Evolutionary conservation across 2,113 vertebrate species (phyloP).

Genomic region (Oreochromis tanganicae): DNA sequence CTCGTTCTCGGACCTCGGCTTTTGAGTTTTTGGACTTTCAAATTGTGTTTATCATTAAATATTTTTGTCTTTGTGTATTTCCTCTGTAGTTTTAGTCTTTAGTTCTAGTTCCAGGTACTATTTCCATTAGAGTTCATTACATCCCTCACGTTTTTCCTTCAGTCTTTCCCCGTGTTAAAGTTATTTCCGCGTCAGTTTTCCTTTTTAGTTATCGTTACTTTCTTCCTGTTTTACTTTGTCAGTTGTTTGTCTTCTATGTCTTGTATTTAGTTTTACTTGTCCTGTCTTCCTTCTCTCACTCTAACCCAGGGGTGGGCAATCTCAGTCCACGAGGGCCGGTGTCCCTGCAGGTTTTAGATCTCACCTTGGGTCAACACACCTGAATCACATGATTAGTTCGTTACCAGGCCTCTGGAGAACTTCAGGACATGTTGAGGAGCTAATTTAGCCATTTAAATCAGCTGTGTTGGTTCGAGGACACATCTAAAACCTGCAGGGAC

Average conservation of each 20-base stretch:
- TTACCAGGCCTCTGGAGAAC: too few species aligned
- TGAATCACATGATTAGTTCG: too few species aligned
- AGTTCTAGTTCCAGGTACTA: neutral
- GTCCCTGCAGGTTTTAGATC: too few species aligned
- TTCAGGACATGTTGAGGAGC: too few species aligned
- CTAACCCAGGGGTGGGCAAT: neutral
- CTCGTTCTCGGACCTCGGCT: neutral
- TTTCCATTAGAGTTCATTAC: accelerated
- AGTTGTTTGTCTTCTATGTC: neutral
- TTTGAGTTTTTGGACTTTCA: accelerated
- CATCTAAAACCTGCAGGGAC: too few species aligned
- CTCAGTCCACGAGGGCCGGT: too few species aligned
- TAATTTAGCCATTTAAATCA: too few species aligned
- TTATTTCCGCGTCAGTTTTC: neutral
- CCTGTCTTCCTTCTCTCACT: neutral
- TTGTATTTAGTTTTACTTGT: neutral
- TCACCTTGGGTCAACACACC: too few species aligned
- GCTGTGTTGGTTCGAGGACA: too few species aligned
- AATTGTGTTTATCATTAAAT: neutral
- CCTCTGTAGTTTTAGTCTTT: neutral
- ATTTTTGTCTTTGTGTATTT: neutral
- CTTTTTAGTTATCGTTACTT: neutral
- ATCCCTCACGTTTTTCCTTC: neutral
- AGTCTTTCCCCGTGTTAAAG: neutral
- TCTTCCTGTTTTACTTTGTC: neutral